Conservation (phyloP, 2,797 vertebrate genomes). For the Cossypha niveicapilla region DNA sequence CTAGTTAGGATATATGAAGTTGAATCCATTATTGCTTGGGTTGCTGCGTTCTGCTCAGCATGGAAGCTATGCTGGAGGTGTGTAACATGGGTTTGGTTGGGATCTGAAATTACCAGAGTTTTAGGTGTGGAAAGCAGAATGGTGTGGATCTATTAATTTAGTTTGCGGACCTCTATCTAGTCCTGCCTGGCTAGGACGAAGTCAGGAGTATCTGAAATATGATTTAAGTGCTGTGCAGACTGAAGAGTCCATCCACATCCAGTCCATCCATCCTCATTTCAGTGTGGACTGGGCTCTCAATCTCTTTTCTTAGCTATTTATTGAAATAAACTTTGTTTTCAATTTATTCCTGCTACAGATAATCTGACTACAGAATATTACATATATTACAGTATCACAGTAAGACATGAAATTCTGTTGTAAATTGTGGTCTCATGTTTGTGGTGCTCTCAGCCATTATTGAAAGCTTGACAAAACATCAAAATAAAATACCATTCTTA, state of each 20-base stretch:
- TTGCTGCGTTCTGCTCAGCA: background rate
- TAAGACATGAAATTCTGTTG: background rate
- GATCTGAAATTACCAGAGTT: background rate
- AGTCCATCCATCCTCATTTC: background rate
- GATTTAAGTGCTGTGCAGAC: background rate
- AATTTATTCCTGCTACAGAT: background rate
- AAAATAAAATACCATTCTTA: background rate
- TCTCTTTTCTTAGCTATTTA: background rate
- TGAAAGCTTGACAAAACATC: background rate
- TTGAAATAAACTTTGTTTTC: background rate
- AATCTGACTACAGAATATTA: background rate
- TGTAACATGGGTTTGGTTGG: background rate
- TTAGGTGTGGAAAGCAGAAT: background rate
- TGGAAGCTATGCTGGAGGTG: background rate
- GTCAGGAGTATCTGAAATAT: background rate
- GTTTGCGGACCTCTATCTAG: background rate
- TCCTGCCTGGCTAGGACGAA: background rate
- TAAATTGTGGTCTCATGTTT: background rate
- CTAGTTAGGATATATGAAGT: background rate
- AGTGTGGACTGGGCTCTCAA: background rate
- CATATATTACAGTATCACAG: background rate
- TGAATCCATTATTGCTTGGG: background rate
- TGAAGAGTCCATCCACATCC: background rate
- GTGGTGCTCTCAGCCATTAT: background rate
- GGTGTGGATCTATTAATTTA: background rate